phyloP scores from a whole-genome alignment of 1,140 invertebrate species.

The Nasonia giraulti region DNA sequence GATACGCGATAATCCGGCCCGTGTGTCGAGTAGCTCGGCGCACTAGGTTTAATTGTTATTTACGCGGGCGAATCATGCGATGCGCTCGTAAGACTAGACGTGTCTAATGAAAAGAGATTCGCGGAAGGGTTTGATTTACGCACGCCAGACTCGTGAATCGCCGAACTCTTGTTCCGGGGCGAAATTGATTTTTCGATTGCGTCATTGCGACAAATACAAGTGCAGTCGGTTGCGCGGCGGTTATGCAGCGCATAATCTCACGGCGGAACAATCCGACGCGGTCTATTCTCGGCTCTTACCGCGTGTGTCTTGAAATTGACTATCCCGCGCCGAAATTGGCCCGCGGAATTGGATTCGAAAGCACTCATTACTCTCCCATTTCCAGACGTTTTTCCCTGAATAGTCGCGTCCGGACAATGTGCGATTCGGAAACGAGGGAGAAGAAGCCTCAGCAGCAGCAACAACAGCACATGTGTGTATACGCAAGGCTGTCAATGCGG shows the following conservation, averaged over 20 bases:
- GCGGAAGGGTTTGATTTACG: constrained; percentile 49
- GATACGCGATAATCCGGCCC: constrained; percentile 60
- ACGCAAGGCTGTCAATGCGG: constrained; percentile 16
- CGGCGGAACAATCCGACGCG: neutral
- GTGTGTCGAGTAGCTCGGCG: constrained; percentile 52
- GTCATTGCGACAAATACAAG: no score
- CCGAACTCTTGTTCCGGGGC: no score
- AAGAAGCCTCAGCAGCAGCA: neutral
- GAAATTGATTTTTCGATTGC: no score
- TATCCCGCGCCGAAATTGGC: neutral
- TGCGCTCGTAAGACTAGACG: constrained; percentile 47
- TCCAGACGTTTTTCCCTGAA: constrained; percentile 39
- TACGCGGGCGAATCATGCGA: constrained; percentile 68
- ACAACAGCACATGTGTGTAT: neutral
- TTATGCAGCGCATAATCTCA: neutral
- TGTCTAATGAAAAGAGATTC: constrained; percentile 57
- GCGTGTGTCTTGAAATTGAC: neutral
- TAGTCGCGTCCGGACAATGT: neutral
- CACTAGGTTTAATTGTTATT: constrained; percentile 68
- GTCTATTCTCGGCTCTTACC: neutral
- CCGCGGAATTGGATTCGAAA: neutral
- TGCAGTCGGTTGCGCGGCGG: no score
- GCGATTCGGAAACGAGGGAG: neutral
- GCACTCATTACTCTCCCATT: constrained; percentile 28
- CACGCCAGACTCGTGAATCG: neutral